Conservation (phyloP, 2,113 vertebrate species). For the Osmerus eperlanus region DNA sequence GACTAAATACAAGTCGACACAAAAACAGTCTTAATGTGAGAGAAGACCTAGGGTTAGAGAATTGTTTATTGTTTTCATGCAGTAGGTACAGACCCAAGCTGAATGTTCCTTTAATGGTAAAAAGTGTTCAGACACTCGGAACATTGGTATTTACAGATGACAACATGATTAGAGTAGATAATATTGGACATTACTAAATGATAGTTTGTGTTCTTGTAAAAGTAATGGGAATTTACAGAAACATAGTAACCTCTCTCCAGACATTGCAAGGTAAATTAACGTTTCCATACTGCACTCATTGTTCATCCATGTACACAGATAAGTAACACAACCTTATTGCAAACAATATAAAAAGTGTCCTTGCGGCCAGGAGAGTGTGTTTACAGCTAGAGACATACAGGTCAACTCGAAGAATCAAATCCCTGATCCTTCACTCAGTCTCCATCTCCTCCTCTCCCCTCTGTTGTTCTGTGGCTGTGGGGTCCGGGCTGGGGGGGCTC, state of each 20-base stretch:
- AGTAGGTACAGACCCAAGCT: too few species aligned
- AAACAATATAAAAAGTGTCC: conserved; percentile 23
- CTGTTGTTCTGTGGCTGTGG: conserved; percentile 26
- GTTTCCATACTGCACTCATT: conserved; percentile 2
- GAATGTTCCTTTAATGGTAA: too few species aligned
- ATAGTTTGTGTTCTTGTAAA: conserved; percentile 25
- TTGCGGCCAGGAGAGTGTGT: too few species aligned
- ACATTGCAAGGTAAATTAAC: not conserved
- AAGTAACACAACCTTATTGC: conserved; percentile 33
- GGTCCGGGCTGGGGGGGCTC: conserved; percentile 13
- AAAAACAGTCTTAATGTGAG: too few species aligned
- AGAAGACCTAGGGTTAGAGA: too few species aligned
- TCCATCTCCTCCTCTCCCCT: conserved; percentile 21
- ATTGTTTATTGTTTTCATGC: too few species aligned
- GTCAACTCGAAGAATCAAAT: too few species aligned
- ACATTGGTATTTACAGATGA: conserved; percentile 9
- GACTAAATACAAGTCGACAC: too few species aligned
- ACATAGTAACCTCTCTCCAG: conserved; percentile 17
- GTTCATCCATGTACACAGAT: conserved; percentile 29
- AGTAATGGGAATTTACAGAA: conserved; percentile 19
- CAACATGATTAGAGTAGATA: conserved; percentile 9
- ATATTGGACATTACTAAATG: conserved; percentile 16
- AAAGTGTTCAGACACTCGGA: too few species aligned
- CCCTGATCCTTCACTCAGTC: too few species aligned
- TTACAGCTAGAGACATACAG: too few species aligned